phyloP scores from a whole-genome alignment of 1,140 invertebrate species.

The Drosophila watanabei region DNA sequence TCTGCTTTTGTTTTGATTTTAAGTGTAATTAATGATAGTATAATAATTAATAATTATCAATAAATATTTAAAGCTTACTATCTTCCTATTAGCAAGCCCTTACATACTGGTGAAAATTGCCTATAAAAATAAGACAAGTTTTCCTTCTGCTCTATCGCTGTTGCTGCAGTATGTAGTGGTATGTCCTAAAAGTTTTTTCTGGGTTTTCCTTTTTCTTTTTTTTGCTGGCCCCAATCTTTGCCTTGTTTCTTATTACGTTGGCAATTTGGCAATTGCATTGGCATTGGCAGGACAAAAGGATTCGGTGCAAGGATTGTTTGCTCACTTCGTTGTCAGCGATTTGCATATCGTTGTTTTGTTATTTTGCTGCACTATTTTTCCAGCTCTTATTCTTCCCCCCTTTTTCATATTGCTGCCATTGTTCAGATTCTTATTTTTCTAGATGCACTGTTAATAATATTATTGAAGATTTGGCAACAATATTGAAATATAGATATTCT shows the following conservation, averaged over 20 bases:
- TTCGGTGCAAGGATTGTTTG: slow-evolving; percentile 38
- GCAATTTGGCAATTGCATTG: slow-evolving; percentile 51
- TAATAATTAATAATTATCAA: neutral
- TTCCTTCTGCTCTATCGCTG: slow-evolving; percentile 30
- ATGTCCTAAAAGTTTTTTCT: slow-evolving; percentile 1
- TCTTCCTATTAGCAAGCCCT: neutral
- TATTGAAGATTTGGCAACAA: no score
- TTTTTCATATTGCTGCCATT: slow-evolving; percentile 44
- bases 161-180: neutral
- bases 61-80: no score
- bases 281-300: slow-evolving; percentile 48
- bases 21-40: neutral
- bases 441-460: neutral
- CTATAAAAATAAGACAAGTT: slow-evolving; percentile 33
- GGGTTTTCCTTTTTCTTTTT: neutral
- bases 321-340: slow-evolving; percentile 57
- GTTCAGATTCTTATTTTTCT: slow-evolving; percentile 35
- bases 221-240: slow-evolving; percentile 24
- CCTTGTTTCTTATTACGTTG: slow-evolving; percentile 49
- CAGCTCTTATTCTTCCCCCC: slow-evolving; percentile 18
- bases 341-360: slow-evolving; percentile 63
- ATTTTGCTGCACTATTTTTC: slow-evolving; percentile 25
- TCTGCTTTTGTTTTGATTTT: neutral
- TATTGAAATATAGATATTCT: no score
- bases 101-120: slow-evolving; percentile 21